Evolutionary conservation across 2,797 vertebrate genomes (phyloP).

Genomic region (Choloepus didactylus): DNA sequence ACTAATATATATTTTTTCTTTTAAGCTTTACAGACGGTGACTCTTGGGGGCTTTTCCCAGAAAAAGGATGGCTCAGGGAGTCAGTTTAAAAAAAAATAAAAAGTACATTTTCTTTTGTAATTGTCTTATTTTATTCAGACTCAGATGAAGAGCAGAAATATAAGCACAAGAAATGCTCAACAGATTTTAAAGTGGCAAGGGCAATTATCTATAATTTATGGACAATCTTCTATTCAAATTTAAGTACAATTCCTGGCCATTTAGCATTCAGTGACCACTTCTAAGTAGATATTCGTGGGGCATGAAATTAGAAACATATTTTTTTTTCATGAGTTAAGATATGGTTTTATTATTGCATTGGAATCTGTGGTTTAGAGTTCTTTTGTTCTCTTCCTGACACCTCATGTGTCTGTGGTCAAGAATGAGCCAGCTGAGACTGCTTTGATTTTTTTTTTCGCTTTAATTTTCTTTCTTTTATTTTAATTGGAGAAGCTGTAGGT

Average conservation of each 20-base stretch:
- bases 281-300: not conserved
- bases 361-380: too few relatives aligned
- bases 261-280: not conserved
- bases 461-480: too few relatives aligned
- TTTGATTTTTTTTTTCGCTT: too few relatives aligned
- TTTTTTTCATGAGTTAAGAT: too few relatives aligned
- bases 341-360: too few relatives aligned
- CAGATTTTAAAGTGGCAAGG: constrained; percentile 7
- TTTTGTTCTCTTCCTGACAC: too few relatives aligned
- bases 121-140: constrained; percentile 24
- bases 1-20: not conserved
- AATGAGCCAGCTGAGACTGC: too few relatives aligned
- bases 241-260: not conserved
- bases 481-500: too few relatives aligned
- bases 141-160: not conserved
- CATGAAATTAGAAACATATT: not conserved
- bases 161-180: not conserved
- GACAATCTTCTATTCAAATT: not conserved
- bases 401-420: too few relatives aligned
- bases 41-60: not conserved
- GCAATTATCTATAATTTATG: not conserved
- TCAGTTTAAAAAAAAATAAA: not conserved
- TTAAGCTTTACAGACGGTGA: not conserved
- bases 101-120: not conserved
- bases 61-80: not conserved